These are phyloP conservation scores for Geodia barretti DNA, from an alignment of 37 sponge, comb jelly and placozoan species.

Conservation along the genomic window DNA sequence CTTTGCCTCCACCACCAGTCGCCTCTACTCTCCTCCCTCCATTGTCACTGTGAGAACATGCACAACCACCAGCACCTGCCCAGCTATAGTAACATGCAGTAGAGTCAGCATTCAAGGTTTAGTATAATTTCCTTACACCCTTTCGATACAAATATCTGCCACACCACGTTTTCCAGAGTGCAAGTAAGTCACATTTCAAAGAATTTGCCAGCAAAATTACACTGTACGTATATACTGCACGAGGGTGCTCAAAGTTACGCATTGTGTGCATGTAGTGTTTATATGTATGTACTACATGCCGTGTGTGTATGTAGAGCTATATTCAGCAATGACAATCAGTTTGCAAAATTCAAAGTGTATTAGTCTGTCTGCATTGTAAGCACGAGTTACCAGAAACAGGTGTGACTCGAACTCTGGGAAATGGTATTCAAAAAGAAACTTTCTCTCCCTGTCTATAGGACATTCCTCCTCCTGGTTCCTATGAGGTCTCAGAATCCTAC, in stretches of 20 bases:
- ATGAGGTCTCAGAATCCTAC: conserved; percentile 75
- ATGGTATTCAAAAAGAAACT: background rate
- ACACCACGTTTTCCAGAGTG: no score
- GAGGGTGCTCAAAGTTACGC: no score
- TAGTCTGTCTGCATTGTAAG: background rate
- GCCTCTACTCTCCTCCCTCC: conserved; percentile 70
- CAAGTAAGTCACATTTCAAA: no score
- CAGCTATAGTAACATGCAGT: background rate
- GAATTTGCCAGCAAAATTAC: no score
- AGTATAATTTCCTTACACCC: no score
- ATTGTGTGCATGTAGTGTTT: no score
- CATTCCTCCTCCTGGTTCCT: conserved; percentile 86
- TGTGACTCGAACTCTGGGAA: background rate
- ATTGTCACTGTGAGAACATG: conserved; percentile 57
- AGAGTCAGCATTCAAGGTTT: background rate
- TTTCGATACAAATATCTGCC: no score
- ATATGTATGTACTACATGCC: no score
- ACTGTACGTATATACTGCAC: background rate
- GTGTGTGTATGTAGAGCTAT: no score
- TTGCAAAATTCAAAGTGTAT: no score
- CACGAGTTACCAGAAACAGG: background rate
- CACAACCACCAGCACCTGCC: background rate
- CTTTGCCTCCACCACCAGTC: conserved; percentile 72
- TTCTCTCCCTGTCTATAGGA: conserved; percentile 8
- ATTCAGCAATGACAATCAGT: no score